These are phyloP conservation scores for Temnothorax unifasciatus DNA, from an alignment of 2,888 invertebrate genomes.

Conservation along the genomic window DNA sequence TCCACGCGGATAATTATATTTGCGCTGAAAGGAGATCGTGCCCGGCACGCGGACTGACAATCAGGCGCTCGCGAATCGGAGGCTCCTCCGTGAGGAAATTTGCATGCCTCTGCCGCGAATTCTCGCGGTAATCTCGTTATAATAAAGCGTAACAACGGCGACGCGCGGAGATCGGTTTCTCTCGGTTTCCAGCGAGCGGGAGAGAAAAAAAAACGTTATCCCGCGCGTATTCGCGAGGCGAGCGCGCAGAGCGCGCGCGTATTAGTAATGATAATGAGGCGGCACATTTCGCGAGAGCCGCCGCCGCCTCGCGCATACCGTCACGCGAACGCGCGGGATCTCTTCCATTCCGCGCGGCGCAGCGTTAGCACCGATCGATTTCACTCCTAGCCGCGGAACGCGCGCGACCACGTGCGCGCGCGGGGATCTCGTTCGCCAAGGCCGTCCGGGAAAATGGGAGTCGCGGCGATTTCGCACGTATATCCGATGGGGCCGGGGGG, in stretches of 20 bases:
- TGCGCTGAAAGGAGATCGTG: constrained; percentile 3
- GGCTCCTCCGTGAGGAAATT: not conserved
- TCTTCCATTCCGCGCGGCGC: not conserved
- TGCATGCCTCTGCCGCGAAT: not conserved
- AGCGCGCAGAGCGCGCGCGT: not conserved
- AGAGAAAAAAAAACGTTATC: not conserved
- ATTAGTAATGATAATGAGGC: constrained; percentile 37
- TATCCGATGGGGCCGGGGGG: not conserved
- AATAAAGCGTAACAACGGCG: not conserved
- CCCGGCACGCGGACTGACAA: not conserved
- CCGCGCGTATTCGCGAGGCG: not conserved
- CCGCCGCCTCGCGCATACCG: constrained; percentile 12
- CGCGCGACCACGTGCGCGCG: constrained; percentile 1
- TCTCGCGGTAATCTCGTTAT: constrained; percentile 1
- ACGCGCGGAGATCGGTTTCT: not conserved
- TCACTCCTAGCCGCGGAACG: not conserved
- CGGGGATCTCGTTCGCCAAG: constrained; percentile 20
- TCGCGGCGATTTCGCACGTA: constrained; percentile 35
- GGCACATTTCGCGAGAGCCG: constrained; percentile 39
- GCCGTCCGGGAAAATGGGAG: constrained; percentile 1
- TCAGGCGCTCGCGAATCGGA: not conserved
- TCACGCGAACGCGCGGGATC: constrained; percentile 30
- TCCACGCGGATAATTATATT: constrained; percentile 1
- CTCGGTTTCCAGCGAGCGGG: not conserved
- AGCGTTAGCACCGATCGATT: not conserved